These are phyloP conservation scores for Physella acuta DNA, from an alignment of 1,140 invertebrate genomes.

Conservation along the genomic window DNA sequence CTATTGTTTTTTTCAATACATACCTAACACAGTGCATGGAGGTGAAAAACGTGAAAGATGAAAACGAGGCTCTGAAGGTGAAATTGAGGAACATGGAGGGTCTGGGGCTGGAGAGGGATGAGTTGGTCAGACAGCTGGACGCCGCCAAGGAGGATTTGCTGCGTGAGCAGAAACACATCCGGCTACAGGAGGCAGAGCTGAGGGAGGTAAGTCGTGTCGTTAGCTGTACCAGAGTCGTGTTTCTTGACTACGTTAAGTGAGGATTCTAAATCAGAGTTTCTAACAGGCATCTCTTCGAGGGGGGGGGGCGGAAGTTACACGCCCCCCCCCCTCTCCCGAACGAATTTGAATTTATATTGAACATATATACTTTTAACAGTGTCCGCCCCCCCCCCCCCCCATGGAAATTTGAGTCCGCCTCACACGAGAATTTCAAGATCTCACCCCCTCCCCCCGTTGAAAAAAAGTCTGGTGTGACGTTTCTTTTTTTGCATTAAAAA, in stretches of 20 bases:
- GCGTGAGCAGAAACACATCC: slow-evolving; percentile 45
- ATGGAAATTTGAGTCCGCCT: too few relatives aligned
- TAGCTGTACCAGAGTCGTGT: neutral
- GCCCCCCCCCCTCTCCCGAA: too few relatives aligned
- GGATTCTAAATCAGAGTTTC: neutral
- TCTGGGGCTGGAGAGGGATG: slow-evolving; percentile 47
- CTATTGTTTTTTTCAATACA: too few relatives aligned
- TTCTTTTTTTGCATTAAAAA: too few relatives aligned
- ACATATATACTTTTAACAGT: too few relatives aligned
- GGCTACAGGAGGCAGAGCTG: slow-evolving; percentile 44
- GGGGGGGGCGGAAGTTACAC: neutral
- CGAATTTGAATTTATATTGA: too few relatives aligned
- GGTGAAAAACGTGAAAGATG: slow-evolving; percentile 39
- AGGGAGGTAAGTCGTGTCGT: slow-evolving; percentile 39
- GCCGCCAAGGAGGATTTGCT: slow-evolving; percentile 51
- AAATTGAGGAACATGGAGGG: slow-evolving; percentile 39
- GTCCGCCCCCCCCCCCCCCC: too few relatives aligned
- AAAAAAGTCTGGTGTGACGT: too few relatives aligned
- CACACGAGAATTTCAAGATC: too few relatives aligned
- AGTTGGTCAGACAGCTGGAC: slow-evolving; percentile 48
- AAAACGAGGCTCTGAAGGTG: slow-evolving; percentile 39
- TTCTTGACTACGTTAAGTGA: neutral
- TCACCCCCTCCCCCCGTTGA: too few relatives aligned
- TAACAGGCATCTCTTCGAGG: slow-evolving; percentile 2
- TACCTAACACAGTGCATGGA: slow-evolving; percentile 31